Evolutionary conservation across 2,113 vertebrate genomes (phyloP), one percentile per base, ranked within the genome.

Genomic region (Caracal caracal): DNA sequence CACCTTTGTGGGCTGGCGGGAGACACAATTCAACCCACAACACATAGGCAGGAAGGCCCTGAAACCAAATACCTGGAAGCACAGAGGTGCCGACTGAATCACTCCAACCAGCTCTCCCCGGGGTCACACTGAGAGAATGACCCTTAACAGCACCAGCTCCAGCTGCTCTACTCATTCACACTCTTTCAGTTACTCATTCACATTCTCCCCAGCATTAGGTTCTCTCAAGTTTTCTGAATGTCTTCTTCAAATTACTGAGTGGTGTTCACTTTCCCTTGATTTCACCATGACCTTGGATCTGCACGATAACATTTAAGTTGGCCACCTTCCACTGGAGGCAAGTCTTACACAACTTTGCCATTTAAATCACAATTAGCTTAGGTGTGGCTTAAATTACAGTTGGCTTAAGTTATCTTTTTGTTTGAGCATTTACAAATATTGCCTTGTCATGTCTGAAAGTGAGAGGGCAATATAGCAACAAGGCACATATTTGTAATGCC

Each of bases 391-490:
- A 79, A 26, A 40, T 40, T 56, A 56, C 1, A 3, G 6, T 26
- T 30, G 12, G 17, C 6, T 84, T 84, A 76, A 84, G n/a, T 73
- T n/a, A 73, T 12, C 7, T 83, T 83, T 75, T 35, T 79, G 63
- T 79, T 33, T 49, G 53, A 94, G 10, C 47, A 81, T 65, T 88
- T 93, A 53, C 26, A 95, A 56, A 49, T 80, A 70, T 24, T 49
- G 33, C 78, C 63, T 81, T 20, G 13, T 33, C 61, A 17, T 33
- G 28, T 73, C 84, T 65, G 40, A 94, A 96, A 37, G 11, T 59
- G 40, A 95, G 24, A 91, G 12, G 33, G 40, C 33, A 61, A n/a
- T 4, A 24, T 56, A 35, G 66, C 19, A 35, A 56, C 35, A 51
- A 47, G 17, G 6, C 16, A 43, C 28, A 0, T 28, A 28, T 71